A percentile compares a stretch with the other conserved stretches of the same genome.
These are phyloP conservation scores for Danio kyathit DNA, from an alignment of 2,797 vertebrate genomes.

Conservation along the genomic window DNA sequence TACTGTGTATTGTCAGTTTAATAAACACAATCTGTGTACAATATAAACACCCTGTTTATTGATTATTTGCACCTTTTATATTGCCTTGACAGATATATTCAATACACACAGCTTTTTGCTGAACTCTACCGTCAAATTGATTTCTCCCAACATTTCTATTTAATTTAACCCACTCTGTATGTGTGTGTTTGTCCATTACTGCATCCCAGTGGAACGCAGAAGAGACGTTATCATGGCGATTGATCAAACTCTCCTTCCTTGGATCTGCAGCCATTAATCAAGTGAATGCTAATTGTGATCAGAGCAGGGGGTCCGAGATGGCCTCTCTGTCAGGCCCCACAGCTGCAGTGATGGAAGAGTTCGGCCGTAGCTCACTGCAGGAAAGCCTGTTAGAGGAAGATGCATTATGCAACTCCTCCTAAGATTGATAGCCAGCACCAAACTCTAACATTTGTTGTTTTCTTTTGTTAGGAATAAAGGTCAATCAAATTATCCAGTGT, in stretches of 20 bases:
- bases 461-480: constrained; percentile 56
- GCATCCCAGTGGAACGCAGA: constrained; percentile 12
- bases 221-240: constrained; percentile 40
- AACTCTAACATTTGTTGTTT: constrained; percentile 49
- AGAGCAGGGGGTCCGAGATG: constrained; percentile 39
- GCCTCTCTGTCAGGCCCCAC: constrained; percentile 39
- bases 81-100: constrained; percentile 6
- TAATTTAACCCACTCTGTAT: constrained; percentile 33
- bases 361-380: constrained; percentile 41
- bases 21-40: not conserved
- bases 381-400: constrained; percentile 59
- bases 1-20: constrained; percentile 15
- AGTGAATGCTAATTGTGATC: constrained; percentile 54
- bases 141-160: constrained; percentile 35
- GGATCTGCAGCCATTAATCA: constrained; percentile 55
- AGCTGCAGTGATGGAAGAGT: constrained; percentile 45
- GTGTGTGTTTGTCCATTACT: constrained; percentile 26
- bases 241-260: constrained; percentile 33
- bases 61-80: constrained; percentile 1
- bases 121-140: constrained; percentile 17
- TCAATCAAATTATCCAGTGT: constrained; percentile 39
- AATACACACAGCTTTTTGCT: constrained; percentile 3
- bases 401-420: constrained; percentile 41
- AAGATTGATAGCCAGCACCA: constrained; percentile 42
- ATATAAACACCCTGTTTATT: not conserved